Conservation (phyloP, 2,113 vertebrate genomes). For the Parus major region DNA sequence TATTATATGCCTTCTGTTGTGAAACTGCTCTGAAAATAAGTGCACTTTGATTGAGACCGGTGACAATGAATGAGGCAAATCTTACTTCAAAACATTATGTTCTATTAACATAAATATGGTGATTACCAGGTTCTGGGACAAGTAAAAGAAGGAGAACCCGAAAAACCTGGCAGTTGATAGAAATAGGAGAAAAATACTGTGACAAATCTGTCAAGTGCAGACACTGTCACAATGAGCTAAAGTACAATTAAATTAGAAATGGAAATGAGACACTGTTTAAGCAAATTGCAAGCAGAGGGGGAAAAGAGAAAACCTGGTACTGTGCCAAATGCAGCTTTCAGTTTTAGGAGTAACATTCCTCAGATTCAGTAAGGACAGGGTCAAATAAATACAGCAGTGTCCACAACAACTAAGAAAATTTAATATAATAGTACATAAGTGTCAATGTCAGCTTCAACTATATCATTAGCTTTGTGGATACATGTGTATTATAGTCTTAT, state of each 20-base stretch:
- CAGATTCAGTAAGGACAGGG: not conserved
- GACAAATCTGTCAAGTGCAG: slow-evolving; percentile 60
- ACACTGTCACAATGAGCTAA: slow-evolving; percentile 20
- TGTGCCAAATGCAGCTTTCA: not conserved
- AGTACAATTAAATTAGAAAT: slow-evolving; percentile 69
- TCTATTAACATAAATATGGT: slow-evolving; percentile 18
- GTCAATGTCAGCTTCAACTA: not conserved
- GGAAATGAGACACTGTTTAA: slow-evolving; percentile 47
- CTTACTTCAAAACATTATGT: not conserved
- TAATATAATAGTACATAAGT: not conserved
- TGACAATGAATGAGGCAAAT: not conserved
- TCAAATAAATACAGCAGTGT: not conserved
- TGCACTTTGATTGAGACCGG: not conserved
- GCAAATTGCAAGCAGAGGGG: not conserved
- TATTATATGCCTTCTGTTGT: not conserved
- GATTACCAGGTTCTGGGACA: slow-evolving; percentile 13
- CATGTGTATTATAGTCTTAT: not conserved
- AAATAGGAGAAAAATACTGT: slow-evolving; percentile 54
- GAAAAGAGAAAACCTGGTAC: not conserved
- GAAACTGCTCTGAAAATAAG: slow-evolving; percentile 45
- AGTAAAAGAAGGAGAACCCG: slow-evolving; percentile 39
- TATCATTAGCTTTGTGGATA: not conserved
- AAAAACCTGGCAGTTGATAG: slow-evolving; percentile 41
- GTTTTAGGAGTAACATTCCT: not conserved
- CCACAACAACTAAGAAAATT: not conserved